Conservation (phyloP, 2,888 invertebrate genomes). For the Cephalotes varians region DNA sequence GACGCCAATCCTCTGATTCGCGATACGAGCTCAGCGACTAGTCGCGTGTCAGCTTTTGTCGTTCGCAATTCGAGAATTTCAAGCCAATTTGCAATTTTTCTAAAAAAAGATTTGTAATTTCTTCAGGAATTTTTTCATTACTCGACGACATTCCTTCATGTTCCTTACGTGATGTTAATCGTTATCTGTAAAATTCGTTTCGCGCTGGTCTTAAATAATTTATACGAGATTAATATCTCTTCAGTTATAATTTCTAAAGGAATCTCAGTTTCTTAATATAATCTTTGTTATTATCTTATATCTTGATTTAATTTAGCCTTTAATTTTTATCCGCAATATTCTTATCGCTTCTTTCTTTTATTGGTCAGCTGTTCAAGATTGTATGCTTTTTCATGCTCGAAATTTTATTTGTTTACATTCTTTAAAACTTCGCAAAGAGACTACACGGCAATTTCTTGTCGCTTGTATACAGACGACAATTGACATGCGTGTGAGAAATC, state of each 20-base stretch:
- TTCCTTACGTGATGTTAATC: neutral
- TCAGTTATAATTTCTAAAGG: neutral
- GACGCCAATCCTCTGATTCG: neutral
- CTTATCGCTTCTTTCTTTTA: neutral
- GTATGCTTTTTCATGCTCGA: neutral
- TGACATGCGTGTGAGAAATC: constrained; percentile 67
- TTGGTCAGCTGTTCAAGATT: neutral
- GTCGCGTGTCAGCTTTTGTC: constrained; percentile 6
- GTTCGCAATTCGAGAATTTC: neutral
- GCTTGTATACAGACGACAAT: constrained; percentile 57
- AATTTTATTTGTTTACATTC: neutral
- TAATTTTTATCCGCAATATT: neutral
- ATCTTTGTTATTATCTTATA: neutral
- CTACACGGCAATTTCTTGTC: constrained; percentile 21
- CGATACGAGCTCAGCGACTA: neutral
- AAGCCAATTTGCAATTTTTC: neutral
- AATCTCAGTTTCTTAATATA: neutral
- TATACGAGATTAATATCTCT: too few relatives aligned
- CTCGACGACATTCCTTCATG: neutral
- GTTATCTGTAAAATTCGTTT: neutral
- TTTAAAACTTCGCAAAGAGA: neutral
- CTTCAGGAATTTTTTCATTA: neutral
- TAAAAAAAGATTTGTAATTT: neutral
- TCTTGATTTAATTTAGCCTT: neutral
- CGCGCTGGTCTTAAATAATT: neutral